Conservation (phyloP, 2,888 invertebrate genomes). For the Xestia c-nigrum region DNA sequence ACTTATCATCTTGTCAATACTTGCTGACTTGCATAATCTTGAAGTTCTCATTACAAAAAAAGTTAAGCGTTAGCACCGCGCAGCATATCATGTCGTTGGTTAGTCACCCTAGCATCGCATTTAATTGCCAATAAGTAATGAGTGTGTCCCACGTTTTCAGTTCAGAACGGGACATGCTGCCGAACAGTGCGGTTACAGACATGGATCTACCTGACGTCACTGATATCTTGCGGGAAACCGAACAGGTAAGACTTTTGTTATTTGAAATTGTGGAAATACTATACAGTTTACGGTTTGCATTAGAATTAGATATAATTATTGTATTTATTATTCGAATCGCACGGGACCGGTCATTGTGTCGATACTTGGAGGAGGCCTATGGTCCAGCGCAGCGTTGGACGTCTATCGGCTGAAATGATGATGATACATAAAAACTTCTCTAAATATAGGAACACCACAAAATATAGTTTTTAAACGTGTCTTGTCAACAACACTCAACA, state of each 20-base stretch:
- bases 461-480: background rate
- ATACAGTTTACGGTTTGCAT: background rate
- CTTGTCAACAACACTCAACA: background rate
- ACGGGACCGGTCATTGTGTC: no score
- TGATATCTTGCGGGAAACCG: slow-evolving; percentile 77
- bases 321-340: no score
- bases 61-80: slow-evolving; percentile 1
- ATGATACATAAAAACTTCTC: background rate
- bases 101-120: slow-evolving; percentile 24
- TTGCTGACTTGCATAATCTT: background rate
- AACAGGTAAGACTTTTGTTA: slow-evolving; percentile 73
- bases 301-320: background rate
- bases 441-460: background rate
- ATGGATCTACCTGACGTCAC: slow-evolving; percentile 78
- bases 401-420: no score
- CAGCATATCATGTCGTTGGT: slow-evolving; percentile 19
- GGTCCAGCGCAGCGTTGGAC: no score
- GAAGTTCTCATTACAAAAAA: background rate
- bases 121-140: slow-evolving; percentile 40
- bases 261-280: slow-evolving; percentile 17
- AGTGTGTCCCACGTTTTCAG: slow-evolving; percentile 57
- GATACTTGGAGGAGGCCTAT: no score
- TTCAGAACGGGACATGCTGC: slow-evolving; percentile 70
- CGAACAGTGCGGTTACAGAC: slow-evolving; percentile 64
- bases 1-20: background rate